A percentile compares a stretch with the other conserved stretches of the same genome.
Evolutionary conservation across 2,888 invertebrate genomes (phyloP).

Genomic region (Euplexia lucipara): DNA sequence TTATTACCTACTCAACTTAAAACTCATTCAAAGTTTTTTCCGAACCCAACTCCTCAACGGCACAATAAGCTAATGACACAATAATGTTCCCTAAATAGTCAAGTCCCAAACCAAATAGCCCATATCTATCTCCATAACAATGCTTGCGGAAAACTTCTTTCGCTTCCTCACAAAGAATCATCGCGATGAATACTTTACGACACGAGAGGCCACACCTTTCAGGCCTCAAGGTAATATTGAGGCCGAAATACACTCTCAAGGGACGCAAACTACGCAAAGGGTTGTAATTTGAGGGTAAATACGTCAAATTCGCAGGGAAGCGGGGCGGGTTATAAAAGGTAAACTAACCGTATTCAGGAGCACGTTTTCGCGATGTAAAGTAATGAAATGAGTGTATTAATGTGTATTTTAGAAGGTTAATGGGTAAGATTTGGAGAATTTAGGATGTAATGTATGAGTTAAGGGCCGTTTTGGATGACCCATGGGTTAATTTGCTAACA

Average conservation of each 20-base stretch:
- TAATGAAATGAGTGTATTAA: constrained; percentile 53
- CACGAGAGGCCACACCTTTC: constrained; percentile 33
- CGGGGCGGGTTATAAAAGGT: constrained; percentile 18
- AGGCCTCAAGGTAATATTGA: constrained; percentile 45
- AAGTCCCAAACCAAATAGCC: constrained; percentile 20
- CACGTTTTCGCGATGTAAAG: constrained; percentile 59
- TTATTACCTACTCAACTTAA: neutral
- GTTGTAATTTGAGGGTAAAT: constrained; percentile 58
- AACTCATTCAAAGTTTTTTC: constrained; percentile 9
- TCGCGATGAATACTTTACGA: constrained; percentile 49
- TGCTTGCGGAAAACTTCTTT: constrained; percentile 34
- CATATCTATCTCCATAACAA: constrained; percentile 41
- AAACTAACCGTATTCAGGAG: constrained; percentile 53
- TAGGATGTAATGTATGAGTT: constrained; percentile 13
- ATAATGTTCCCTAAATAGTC: constrained; percentile 12
- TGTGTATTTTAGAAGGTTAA: constrained; percentile 30
- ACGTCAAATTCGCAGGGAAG: constrained; percentile 45
- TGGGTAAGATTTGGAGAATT: constrained; percentile 33
- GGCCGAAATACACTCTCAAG: constrained; percentile 45
- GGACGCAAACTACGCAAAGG: constrained; percentile 53
- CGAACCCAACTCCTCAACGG: neutral
- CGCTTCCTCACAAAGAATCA: constrained; percentile 47
- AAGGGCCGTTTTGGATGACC: constrained; percentile 13
- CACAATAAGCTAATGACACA: neutral
- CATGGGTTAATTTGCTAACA: constrained; percentile 41